These are phyloP conservation scores for Melanocharis versteri DNA, from an alignment of 2,113 vertebrate species.

Conservation along the genomic window DNA sequence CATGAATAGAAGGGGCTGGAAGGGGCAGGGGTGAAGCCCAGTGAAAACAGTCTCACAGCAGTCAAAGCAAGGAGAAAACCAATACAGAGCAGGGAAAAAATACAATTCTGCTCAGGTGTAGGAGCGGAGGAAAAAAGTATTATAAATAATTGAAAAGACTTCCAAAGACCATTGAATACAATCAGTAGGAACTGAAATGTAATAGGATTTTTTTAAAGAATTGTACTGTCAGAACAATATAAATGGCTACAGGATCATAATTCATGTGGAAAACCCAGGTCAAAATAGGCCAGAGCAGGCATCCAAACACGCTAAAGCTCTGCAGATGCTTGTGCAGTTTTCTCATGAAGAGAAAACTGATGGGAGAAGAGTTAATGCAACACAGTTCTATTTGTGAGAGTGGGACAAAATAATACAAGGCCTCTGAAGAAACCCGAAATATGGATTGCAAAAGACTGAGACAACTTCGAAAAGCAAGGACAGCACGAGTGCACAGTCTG, in stretches of 20 bases:
- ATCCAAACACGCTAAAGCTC: not conserved
- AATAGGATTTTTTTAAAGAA: not conserved
- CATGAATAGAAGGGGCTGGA: not conserved
- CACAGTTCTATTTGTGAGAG: not conserved
- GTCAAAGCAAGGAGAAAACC: not conserved
- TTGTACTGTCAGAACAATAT: not conserved
- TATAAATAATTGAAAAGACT: not conserved
- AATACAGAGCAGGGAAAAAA: not conserved
- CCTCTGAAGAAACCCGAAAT: not conserved
- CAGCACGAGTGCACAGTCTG: rapidly evolving
- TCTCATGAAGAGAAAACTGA: not conserved
- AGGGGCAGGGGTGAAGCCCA: not conserved
- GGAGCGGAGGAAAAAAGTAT: not conserved
- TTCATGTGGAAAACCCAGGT: not conserved
- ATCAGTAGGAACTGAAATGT: not conserved
- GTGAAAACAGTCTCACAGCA: not conserved
- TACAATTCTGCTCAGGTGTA: not conserved
- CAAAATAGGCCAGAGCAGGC: not conserved
- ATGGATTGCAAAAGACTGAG: not conserved
- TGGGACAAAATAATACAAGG: not conserved
- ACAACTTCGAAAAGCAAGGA: not conserved
- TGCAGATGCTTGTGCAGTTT: not conserved
- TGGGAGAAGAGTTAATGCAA: not conserved
- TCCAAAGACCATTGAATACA: not conserved
- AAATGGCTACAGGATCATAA: not conserved